Conservation (phyloP, 2,113 vertebrate genomes). For the Petaurus breviceps region DNA sequence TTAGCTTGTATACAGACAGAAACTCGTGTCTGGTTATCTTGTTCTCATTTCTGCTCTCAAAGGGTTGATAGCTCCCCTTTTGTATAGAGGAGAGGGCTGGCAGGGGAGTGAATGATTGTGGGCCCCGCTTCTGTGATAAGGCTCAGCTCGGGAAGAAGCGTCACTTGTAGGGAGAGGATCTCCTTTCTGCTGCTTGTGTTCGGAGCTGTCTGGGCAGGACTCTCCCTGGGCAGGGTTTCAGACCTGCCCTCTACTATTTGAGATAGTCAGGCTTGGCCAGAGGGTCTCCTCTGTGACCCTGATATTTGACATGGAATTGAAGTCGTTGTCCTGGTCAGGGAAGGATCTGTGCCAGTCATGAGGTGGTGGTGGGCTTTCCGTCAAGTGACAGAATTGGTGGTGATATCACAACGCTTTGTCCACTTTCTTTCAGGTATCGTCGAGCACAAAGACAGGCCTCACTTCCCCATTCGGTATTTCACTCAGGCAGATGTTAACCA, state of each 20-base stretch:
- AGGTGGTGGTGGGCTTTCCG: not conserved
- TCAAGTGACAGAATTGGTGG: not conserved
- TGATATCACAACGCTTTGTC: not conserved
- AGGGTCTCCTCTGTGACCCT: not conserved
- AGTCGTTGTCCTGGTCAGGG: not conserved
- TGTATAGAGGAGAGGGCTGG: not conserved
- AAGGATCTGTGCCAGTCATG: not conserved
- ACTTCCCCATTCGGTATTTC: conserved; percentile 85
- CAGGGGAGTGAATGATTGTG: not conserved
- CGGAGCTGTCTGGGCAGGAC: not conserved
- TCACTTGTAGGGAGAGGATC: not conserved
- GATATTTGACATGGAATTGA: not conserved
- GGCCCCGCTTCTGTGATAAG: not conserved
- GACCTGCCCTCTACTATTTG: conserved; percentile 1
- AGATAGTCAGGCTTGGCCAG: not conserved
- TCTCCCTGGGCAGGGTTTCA: not conserved
- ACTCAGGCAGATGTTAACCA: conserved; percentile 92
- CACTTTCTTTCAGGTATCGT: conserved; percentile 84
- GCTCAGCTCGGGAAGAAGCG: not conserved
- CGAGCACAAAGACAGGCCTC: conserved; percentile 89
- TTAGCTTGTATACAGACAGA: not conserved
- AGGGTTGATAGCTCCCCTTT: not conserved
- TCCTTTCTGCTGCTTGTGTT: not conserved
- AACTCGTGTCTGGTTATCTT: not conserved
- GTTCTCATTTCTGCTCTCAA: not conserved